These are phyloP conservation scores for Tetragonula clypearis DNA, from an alignment of 1,140 invertebrate species.

Conservation along the genomic window DNA sequence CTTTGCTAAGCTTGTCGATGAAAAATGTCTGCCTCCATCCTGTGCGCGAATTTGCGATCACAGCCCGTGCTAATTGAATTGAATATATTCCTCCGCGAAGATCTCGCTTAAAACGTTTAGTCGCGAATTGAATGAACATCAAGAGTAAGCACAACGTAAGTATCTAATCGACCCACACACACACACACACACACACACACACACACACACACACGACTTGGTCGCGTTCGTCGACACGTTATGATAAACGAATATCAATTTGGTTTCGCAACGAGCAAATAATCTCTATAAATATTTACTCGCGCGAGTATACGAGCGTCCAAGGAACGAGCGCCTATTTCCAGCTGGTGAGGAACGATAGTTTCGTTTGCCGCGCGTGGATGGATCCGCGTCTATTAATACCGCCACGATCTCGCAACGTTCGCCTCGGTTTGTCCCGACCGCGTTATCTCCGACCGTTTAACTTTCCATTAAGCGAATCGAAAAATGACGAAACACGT, in stretches of 20 bases:
- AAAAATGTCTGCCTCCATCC: conserved; percentile 30
- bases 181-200: fast-evolving
- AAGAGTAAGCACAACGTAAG: background rate
- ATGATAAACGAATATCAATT: conserved; percentile 1
- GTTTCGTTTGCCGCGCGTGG: conserved; percentile 5
- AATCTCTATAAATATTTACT: conserved; percentile 37
- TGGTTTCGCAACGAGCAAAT: background rate
- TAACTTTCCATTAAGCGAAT: conserved; percentile 43
- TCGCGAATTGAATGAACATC: background rate
- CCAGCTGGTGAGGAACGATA: background rate
- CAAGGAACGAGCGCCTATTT: conserved; percentile 10
- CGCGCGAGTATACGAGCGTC: too few relatives aligned
- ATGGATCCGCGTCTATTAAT: conserved; percentile 31
- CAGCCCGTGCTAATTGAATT: background rate
- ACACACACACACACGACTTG: too few relatives aligned
- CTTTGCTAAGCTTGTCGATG: conserved; percentile 4
- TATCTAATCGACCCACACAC: background rate
- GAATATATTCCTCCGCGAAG: conserved; percentile 11
- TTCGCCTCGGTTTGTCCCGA: conserved; percentile 20
- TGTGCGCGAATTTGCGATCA: conserved; percentile 19
- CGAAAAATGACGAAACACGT: conserved; percentile 39
- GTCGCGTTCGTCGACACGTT: too few relatives aligned
- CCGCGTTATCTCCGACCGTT: conserved; percentile 30
- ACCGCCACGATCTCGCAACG: conserved; percentile 15
- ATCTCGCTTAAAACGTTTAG: background rate